phyloP scores from a whole-genome alignment of 2,113 vertebrate species.

The Oryzias woworae region DNA sequence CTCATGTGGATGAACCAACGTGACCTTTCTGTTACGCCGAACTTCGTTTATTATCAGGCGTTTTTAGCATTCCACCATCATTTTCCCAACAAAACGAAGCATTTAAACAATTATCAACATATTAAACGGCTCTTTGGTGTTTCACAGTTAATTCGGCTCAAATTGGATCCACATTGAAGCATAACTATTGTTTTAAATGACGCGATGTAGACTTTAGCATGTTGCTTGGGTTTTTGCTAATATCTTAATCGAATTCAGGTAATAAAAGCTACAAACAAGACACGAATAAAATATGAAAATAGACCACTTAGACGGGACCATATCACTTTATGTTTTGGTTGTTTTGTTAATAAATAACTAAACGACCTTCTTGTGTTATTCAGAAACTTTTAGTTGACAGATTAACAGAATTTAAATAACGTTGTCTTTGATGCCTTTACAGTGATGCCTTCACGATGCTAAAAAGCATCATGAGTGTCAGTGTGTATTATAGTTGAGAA shows the following conservation, averaged over 20 bases:
- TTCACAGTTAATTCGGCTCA: conserved; percentile 25
- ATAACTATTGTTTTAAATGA: neutral
- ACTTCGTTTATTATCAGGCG: neutral
- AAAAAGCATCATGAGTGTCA: too few relatives aligned
- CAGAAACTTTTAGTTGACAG: neutral
- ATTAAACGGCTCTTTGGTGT: accelerated
- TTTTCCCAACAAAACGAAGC: neutral
- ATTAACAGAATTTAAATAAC: neutral
- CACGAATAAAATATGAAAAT: too few relatives aligned
- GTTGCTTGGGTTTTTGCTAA: neutral
- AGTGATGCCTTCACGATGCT: conserved; percentile 18
- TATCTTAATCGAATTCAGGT: neutral
- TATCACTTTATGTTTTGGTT: too few relatives aligned
- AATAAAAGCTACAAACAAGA: neutral
- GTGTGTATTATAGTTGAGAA: too few relatives aligned
- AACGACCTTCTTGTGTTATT: neutral
- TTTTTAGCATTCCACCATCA: accelerated
- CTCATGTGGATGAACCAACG: conserved; percentile 6
- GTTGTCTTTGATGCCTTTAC: conserved; percentile 8
- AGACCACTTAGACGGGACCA: too few relatives aligned
- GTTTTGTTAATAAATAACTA: too few relatives aligned
- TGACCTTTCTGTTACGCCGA: neutral
- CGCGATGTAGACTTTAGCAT: neutral
- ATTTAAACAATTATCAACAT: accelerated
- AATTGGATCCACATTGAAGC: accelerated